Evolutionary conservation across 2,888 invertebrate genomes (phyloP), one percentile per base, ranked within the genome.

Genomic region (Rhagium mordax): DNA sequence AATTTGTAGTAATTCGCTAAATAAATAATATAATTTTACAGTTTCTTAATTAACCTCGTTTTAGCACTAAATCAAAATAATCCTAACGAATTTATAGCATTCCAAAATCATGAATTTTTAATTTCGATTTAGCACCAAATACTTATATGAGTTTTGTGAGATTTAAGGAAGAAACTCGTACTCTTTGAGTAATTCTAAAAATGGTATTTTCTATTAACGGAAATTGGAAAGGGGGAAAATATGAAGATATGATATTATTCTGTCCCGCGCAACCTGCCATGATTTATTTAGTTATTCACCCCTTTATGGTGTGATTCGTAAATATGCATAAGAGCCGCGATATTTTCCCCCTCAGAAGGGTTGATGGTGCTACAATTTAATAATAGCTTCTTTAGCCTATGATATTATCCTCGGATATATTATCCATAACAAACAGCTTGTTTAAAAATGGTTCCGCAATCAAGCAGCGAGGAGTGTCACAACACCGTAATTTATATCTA

Each of bases 241-340:
- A 33, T 10, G 33, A 33, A 13, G 33, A 8, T 33, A 13, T 33
- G 33, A 13, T 33, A 33, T 33, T 33, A 33, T 33, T n/a, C n/a
- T n/a, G n/a, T n/a, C 13, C 7, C 33, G 33, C 33, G 8, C 33
- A 33, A 13, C 33, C 33, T 13, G 8, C 49, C n/a, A 13, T 16
- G 18, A 49, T 60, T 16, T 41, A 60, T 60, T 41, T 24, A 62
- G 47, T 48, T 62, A 62, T 62, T 62, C 62, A 62, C 62, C 62
- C 62, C 49, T 62, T 49, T 24, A 8, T 47, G 53, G 47, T 47
- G 47, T 20, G 61, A 61, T 61, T 61, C n/a, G 18, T 20, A 47
- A 61, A 61, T 47, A 61, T 61, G 61, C 61, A 49, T 15, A 18
- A 49, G 41, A 24, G 20, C 10, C 16, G 13, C 21, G 21, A n/a